Conservation (phyloP, 1,140 invertebrate genomes). For the Drosophila burlai region DNA sequence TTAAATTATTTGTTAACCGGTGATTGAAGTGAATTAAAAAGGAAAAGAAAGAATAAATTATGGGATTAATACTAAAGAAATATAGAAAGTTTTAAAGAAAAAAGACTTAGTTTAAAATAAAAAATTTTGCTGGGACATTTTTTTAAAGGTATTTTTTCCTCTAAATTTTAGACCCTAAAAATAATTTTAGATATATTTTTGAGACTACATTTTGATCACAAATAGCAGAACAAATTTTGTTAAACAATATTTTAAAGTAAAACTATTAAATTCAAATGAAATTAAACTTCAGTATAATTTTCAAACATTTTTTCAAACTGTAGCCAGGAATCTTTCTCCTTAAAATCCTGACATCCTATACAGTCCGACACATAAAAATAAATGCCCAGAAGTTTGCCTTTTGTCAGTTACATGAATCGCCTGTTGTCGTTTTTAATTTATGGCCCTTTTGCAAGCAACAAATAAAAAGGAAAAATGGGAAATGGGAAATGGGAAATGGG, state of each 20-base stretch:
- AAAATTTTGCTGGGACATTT: too few species aligned
- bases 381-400: slow-evolving; percentile 22
- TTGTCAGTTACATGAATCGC: slow-evolving; percentile 29
- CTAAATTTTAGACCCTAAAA: too few species aligned
- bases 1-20: too few species aligned
- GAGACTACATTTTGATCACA: too few species aligned
- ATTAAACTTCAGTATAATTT: neutral
- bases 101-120: neutral
- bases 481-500: neutral
- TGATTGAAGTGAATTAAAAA: too few species aligned
- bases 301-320: neutral
- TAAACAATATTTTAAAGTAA: too few species aligned
- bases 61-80: neutral
- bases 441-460: slow-evolving; percentile 29
- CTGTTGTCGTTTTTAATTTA: slow-evolving; percentile 55
- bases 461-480: slow-evolving; percentile 21
- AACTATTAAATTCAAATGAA: too few species aligned
- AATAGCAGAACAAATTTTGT: too few species aligned
- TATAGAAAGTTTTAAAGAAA: neutral
- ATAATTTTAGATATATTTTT: too few species aligned
- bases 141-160: too few species aligned
- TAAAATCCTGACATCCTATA: slow-evolving; percentile 24
- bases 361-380: slow-evolving; percentile 28
- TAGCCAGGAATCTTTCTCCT: neutral
- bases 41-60: neutral